Base-by-base conservation (phyloP, 2,888 invertebrate genomes). In the Agrochola lota region DNA sequence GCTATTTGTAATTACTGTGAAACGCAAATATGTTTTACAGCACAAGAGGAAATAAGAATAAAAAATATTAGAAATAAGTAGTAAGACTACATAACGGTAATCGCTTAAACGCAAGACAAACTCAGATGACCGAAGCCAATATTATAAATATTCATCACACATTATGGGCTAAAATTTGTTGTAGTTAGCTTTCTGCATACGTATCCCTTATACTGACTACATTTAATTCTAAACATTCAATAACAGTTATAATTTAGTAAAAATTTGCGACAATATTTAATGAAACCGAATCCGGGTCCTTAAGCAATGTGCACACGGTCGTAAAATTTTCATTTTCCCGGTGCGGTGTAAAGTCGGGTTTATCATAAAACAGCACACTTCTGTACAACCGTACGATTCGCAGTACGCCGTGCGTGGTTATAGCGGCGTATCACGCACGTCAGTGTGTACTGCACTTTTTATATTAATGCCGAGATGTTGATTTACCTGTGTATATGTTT, bases 341-440 rank as follows among this genome's bases (percentile, higher is more conserved):
- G 60, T 40, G 63, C 73, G 43, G 60, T 40, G 69, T 1, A 64
- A 26, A 23, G 59, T 26, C n/a, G 67, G 68, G 72, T 72, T 79
- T 71, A 72, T 76, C 84, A 84, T 84, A 86, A 85, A 84, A 71
- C 75, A 70, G 46, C 71, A 62, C 64, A 74, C 40, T 73, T 81
- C 60, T 35, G 69, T 74, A 69, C 60, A 72, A 68, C 52, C 62
- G 26, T 68, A 57, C 30, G 35, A 55, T 71, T 78, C 30, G 66
- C 57, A 66, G 43, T 68, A 67, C 68, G 59, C 49, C 3, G 71
- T 46, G 40, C 71, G 17, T 63, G 60, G 71, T 74, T 85, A 84
- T 72, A 71, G 77, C 40, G 15, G 71, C 74, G 73, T 78, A 66
- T 78, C 73, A 78, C 71, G 59, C 85, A 77, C 73, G 60, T 62